Conservation (phyloP, 2,888 invertebrate genomes). For the Tricholauxania praeusta region DNA sequence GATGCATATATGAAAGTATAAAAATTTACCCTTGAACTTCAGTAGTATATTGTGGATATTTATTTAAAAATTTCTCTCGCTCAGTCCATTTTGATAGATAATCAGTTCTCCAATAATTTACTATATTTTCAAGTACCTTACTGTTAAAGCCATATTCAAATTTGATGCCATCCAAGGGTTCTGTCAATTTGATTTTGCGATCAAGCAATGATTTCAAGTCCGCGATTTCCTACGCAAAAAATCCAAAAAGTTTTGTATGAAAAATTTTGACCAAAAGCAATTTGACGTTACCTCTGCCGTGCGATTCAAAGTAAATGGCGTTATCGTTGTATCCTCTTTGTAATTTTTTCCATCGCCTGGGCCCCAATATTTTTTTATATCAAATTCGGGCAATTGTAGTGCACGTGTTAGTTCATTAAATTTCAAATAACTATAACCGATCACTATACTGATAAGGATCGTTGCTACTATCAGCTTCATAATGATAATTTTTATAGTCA, state of each 20-base stretch:
- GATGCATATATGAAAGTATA: neutral
- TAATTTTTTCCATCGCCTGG: constrained; percentile 57
- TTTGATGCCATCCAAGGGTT: constrained; percentile 75
- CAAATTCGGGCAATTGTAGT: constrained; percentile 58
- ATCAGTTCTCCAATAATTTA: constrained; percentile 82
- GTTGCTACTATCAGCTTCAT: constrained; percentile 19
- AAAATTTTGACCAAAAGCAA: no score
- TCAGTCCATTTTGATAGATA: constrained; percentile 78
- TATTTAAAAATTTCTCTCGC: constrained; percentile 77
- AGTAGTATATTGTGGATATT: constrained; percentile 80
- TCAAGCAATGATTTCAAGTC: constrained; percentile 74
- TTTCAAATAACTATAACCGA: constrained; percentile 50
- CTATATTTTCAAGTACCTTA: constrained; percentile 74
- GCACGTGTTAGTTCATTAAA: constrained; percentile 57
- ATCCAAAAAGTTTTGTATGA: neutral
- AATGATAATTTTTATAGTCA: no score
- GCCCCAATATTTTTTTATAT: constrained; percentile 66
- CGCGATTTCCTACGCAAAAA: constrained; percentile 66
- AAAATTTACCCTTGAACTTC: constrained; percentile 74
- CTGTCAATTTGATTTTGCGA: constrained; percentile 69
- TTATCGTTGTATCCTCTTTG: constrained; percentile 57
- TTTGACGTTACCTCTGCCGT: constrained; percentile 45
- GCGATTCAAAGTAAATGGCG: constrained; percentile 55
- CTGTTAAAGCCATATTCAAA: constrained; percentile 88
- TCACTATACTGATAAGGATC: constrained; percentile 31